phyloP scores from a whole-genome alignment of 2,888 invertebrate genomes.

The Sphinx pinastri region DNA sequence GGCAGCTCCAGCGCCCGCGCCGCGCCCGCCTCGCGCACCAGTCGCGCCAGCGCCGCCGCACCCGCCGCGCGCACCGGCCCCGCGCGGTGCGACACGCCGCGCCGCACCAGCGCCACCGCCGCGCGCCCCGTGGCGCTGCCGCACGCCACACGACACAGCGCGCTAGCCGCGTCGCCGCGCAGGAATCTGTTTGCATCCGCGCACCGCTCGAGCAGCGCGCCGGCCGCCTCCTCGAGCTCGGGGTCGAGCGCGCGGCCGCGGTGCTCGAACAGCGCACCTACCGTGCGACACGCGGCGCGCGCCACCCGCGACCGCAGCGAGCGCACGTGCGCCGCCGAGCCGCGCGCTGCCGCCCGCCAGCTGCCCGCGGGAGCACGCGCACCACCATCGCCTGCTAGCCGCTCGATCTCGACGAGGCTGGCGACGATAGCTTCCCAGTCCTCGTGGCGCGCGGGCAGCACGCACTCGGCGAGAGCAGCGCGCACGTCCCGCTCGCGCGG shows the following conservation, averaged over 20 bases:
- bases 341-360: constrained; percentile 87
- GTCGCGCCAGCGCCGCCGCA: constrained; percentile 88
- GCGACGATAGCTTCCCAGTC: constrained; percentile 93
- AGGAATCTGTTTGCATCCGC: constrained; percentile 98
- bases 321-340: constrained; percentile 90
- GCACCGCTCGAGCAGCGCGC: constrained; percentile 92
- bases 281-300: constrained; percentile 92
- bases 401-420: constrained; percentile 87
- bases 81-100: constrained; percentile 93
- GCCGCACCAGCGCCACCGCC: constrained; percentile 86
- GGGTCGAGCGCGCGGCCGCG: constrained; percentile 84
- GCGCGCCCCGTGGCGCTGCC: constrained; percentile 88
- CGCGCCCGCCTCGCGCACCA: constrained; percentile 90
- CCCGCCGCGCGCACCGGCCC: constrained; percentile 93
- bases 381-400: constrained; percentile 87
- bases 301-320: constrained; percentile 97
- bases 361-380: constrained; percentile 88
- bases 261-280: constrained; percentile 90
- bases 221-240: constrained; percentile 94
- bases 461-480: constrained; percentile 68
- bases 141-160: constrained; percentile 92
- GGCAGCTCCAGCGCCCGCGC: constrained; percentile 88
- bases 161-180: constrained; percentile 93
- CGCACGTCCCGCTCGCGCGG: constrained; percentile 60
- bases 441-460: constrained; percentile 85